Evolutionary conservation across 2,888 invertebrate species (phyloP).

Genomic region (Pammene fasciana): DNA sequence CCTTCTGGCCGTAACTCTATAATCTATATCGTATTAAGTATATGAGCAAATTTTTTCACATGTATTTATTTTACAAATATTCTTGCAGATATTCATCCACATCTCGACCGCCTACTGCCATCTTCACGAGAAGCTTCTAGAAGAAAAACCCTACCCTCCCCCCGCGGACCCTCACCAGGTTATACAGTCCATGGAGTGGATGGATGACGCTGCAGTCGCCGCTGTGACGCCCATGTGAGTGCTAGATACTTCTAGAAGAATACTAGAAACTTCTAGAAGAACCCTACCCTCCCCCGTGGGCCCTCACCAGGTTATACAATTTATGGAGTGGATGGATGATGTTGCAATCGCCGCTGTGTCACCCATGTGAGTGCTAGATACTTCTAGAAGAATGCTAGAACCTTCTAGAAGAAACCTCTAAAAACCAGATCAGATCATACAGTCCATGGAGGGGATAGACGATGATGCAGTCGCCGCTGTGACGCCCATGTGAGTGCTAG

Average conservation of each 20-base stretch:
- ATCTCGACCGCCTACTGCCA: conserved; percentile 23
- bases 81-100: not conserved
- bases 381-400: not conserved
- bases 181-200: conserved; percentile 90
- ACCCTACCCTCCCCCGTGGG: conserved; percentile 54
- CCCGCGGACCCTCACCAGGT: conserved; percentile 89
- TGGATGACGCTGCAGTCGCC: conserved; percentile 86
- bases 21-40: too few species aligned
- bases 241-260: not conserved
- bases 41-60: too few species aligned
- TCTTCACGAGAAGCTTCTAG: conserved; percentile 86
- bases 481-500: conserved; percentile 67
- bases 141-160: conserved; percentile 94
- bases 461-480: conserved; percentile 83
- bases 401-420: not conserved
- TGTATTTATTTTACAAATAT: not conserved
- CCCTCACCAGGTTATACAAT: conserved; percentile 89
- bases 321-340: conserved; percentile 91
- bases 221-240: conserved; percentile 70
- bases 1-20: too few species aligned
- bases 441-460: conserved; percentile 90
- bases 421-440: conserved; percentile 89
- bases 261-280: not conserved
- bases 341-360: conserved; percentile 78
- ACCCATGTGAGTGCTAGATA: conserved; percentile 63